phyloP scores from a whole-genome alignment of 1,140 invertebrate species.

The Galendromus occidentalis region DNA sequence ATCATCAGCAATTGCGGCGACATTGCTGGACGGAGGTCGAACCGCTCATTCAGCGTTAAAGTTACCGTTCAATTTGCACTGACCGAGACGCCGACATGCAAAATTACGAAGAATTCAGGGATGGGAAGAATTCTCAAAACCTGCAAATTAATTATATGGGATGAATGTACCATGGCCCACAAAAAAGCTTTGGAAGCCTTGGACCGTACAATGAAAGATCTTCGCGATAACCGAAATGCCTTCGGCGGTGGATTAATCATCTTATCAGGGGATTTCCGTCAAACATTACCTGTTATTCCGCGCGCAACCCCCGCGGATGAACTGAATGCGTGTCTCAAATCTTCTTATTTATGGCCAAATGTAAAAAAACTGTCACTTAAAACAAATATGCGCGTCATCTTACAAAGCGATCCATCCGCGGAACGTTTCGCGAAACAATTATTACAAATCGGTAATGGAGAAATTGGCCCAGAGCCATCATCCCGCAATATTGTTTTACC shows the following conservation, averaged over 20 bases:
- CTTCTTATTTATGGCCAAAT: slow-evolving; percentile 16
- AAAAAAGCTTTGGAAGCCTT: slow-evolving; percentile 21
- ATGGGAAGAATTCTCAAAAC: slow-evolving; percentile 21
- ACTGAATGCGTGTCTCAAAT: slow-evolving; percentile 26
- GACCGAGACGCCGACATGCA: slow-evolving; percentile 17
- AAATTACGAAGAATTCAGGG: slow-evolving; percentile 19
- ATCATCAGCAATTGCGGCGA: slow-evolving; percentile 31
- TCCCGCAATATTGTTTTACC: too few relatives aligned
- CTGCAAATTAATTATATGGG: slow-evolving; percentile 26
- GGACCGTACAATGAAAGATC: slow-evolving; percentile 24
- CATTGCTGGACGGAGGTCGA: slow-evolving; percentile 24
- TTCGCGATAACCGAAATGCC: slow-evolving; percentile 16
- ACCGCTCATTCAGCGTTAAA: slow-evolving; percentile 34
- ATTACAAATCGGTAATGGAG: too few relatives aligned
- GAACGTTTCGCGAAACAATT: too few relatives aligned
- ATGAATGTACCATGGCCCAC: slow-evolving; percentile 27
- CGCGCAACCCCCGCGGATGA: slow-evolving; percentile 25
- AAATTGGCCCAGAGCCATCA: too few relatives aligned
- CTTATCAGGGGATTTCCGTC: slow-evolving; percentile 22
- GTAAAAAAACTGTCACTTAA: too few relatives aligned
- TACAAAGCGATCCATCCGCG: too few relatives aligned
- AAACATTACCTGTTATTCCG: slow-evolving; percentile 30
- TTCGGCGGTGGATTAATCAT: not conserved
- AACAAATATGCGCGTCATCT: too few relatives aligned
- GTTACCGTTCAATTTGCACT: slow-evolving; percentile 23